These are phyloP conservation scores for Diceros bicornis DNA, from an alignment of 2,797 vertebrate genomes.

Conservation along the genomic window DNA sequence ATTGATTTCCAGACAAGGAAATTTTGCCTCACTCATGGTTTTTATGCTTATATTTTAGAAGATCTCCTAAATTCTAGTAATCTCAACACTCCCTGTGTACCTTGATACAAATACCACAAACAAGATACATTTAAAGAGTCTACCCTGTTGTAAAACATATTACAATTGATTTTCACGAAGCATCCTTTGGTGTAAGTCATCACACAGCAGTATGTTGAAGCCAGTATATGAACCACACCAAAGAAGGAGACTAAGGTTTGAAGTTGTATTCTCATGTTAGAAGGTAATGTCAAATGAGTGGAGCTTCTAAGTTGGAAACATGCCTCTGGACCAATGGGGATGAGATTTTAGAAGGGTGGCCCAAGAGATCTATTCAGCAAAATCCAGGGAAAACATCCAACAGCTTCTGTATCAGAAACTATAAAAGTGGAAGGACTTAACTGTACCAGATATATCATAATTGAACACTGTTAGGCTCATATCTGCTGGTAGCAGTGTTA, in stretches of 20 bases:
- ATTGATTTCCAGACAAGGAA: constrained; percentile 53
- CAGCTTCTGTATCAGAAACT: constrained; percentile 2
- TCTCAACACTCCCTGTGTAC: not conserved
- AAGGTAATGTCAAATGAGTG: not conserved
- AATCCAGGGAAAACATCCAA: not conserved
- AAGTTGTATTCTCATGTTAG: constrained; percentile 47
- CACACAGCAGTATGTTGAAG: constrained; percentile 44
- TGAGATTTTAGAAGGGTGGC: not conserved
- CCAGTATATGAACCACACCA: constrained; percentile 41
- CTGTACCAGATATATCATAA: not conserved
- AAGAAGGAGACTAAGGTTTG: constrained; percentile 29
- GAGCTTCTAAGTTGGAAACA: constrained; percentile 35
- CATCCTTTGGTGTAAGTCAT: constrained; percentile 42
- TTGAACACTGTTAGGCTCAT: not conserved
- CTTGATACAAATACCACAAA: constrained; percentile 60
- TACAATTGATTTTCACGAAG: constrained; percentile 57
- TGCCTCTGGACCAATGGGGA: not conserved
- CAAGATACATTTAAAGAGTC: constrained; percentile 58
- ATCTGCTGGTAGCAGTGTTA: not conserved
- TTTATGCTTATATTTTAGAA: constrained; percentile 66
- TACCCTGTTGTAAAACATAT: constrained; percentile 19
- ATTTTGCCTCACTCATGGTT: constrained; percentile 39
- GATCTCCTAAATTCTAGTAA: constrained; percentile 34
- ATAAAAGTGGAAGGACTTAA: not conserved
- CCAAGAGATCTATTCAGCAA: not conserved